Conservation (phyloP, 2,888 invertebrate species). For the Pandemis heparana region DNA sequence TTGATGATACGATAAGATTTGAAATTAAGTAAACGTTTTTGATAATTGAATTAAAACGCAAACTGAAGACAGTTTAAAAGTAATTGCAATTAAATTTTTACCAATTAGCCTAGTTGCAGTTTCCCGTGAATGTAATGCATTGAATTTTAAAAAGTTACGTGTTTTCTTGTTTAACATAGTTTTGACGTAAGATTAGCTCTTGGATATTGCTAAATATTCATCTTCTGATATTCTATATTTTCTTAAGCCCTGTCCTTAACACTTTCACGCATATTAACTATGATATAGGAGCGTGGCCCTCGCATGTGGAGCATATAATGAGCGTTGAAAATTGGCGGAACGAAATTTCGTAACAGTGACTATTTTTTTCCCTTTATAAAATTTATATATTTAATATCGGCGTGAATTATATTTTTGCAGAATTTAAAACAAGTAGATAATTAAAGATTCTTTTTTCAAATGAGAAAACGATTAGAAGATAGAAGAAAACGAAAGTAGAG, state of each 20-base stretch:
- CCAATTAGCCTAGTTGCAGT: not conserved
- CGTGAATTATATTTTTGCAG: not conserved
- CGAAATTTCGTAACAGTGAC: slow-evolving; percentile 46
- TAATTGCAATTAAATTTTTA: not conserved
- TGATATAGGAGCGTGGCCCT: slow-evolving; percentile 60
- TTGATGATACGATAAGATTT: slow-evolving; percentile 24
- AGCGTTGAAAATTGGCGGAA: slow-evolving; percentile 70
- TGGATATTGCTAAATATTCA: not conserved
- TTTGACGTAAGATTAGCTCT: not conserved
- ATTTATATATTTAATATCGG: too few relatives aligned
- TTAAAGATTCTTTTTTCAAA: too few relatives aligned
- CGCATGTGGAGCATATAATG: slow-evolving; percentile 65
- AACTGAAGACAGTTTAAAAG: not conserved
- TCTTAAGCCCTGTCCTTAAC: slow-evolving; percentile 45
- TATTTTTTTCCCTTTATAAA: not conserved
- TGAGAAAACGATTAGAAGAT: too few relatives aligned
- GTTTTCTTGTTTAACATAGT: not conserved
- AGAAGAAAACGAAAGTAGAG: too few relatives aligned
- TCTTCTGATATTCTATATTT: not conserved
- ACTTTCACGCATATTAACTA: slow-evolving; percentile 66
- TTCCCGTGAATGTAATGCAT: not conserved
- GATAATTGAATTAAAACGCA: not conserved
- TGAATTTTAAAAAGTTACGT: not conserved
- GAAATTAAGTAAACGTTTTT: not conserved
- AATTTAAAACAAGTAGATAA: not conserved